Evolutionary conservation across 2,797 vertebrate genomes (phyloP), one percentile per base, ranked within the genome.

Genomic region (Peromyscus aztecus): DNA sequence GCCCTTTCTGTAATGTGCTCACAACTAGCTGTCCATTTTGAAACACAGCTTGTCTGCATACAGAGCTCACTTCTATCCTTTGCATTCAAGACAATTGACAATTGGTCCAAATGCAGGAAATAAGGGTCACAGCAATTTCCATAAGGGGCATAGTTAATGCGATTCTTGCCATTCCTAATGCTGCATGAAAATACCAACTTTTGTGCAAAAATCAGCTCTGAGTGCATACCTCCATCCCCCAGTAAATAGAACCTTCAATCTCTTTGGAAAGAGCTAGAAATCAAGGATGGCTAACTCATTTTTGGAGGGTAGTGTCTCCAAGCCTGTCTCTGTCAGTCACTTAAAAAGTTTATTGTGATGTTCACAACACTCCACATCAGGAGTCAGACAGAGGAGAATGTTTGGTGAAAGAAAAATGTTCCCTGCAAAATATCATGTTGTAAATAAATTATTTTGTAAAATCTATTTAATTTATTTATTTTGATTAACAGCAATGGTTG

Each of bases 101-200:
- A 97, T 98, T 96, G 82, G 93, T 92, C 97, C 97, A 96, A 75
- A 95, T 46, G 82, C 73, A 81, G 83, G 87, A 98, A 98, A 94
- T 97, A 97, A 97, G 95, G 83, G 97, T 97, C 90, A 95, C 43
- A 92, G 93, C 65, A 95, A 92, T 97, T 98, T 97, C 90, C 37
- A 57, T 95, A 73, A 91, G 40, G 80, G 81, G 34, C 90, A 95
- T 93, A 93, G 46, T 83, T 94, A 96, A 94, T 95, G 92, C 59
- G 76, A 96, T 97, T 97, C 92, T 96, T 95, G 59, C 40, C 67
- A 87, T 37, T 95, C 67, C 87, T 98, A 93, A 94, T 89, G 40
- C 92, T 96, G 63, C 89, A 89, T 89, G 83, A 91, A 97, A 97
- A 97, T 94, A 93, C 55, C 65, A 96, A 96, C 75, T 91, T 96